A percentile compares a stretch with the other conserved stretches of the same genome.
Conservation (phyloP, 2,113 vertebrate species). For the Proterorhinus semilunaris region DNA sequence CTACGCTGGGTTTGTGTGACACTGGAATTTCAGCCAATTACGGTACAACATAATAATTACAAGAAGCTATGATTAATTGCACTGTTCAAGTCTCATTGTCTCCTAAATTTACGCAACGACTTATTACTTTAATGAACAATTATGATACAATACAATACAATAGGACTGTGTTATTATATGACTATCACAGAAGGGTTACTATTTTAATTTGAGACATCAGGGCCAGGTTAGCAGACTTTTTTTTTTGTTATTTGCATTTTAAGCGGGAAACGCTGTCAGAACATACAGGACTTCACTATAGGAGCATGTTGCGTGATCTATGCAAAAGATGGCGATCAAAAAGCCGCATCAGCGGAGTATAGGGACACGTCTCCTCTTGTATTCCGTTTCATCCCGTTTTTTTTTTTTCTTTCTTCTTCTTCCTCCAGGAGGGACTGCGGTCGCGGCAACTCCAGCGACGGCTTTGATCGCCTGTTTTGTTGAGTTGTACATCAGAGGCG, state of each 20-base stretch:
- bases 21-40: background rate
- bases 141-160: background rate
- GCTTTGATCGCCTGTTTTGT: conserved; percentile 60
- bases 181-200: background rate
- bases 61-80: conserved; percentile 52
- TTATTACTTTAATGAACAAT: conserved; percentile 16
- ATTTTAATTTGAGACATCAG: background rate
- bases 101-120: conserved; percentile 18
- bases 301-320: background rate
- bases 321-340: conserved; percentile 55
- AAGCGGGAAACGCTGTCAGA: conserved; percentile 11
- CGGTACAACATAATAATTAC: conserved; percentile 30
- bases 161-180: background rate
- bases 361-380: conserved; percentile 45
- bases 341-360: conserved; percentile 57
- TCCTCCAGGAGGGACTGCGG: conserved; percentile 36
- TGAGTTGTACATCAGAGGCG: conserved; percentile 18
- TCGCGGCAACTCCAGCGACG: conserved; percentile 30
- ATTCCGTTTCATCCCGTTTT: conserved; percentile 66
- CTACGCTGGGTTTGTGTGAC: no score
- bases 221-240: background rate
- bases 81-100: conserved; percentile 4
- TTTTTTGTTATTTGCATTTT: conserved; percentile 31
- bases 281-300: conserved; percentile 19
- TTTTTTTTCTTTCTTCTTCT: conserved; percentile 24